Base-by-base conservation (phyloP, 1,140 invertebrate species). In the Cyclina sinensis region DNA sequence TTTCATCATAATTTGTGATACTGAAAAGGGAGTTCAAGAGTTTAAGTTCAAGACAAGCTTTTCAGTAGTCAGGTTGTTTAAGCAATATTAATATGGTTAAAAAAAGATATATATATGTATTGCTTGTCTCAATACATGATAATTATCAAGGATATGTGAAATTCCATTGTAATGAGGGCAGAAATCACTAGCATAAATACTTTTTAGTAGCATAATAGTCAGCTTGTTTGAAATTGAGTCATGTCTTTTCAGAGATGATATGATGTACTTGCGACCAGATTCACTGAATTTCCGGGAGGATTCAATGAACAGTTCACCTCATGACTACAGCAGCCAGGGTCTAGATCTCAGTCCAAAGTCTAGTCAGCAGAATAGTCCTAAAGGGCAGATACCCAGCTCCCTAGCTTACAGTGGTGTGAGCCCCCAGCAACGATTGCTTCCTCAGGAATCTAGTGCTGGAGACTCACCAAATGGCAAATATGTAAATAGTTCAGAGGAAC, bases 341-440 rank as follows among this genome's bases (percentile, higher is more conserved):
- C 85, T 87, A 68, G 85, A 87, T 73, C 76, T 87, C 54, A 87
- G 85, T 65, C 85, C 85, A 24, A 65, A 68, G 27, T 48, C 73
- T 51, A 68, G 73, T 51, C 57, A 37, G 21, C 65, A 76, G 4
- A 37, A 30, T 14, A 86, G 85, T 57, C 85, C 74, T 21, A 65
- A 48, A 11, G 62, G 46, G 21, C 43, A 27, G n/a, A 46, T 65
- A 30, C 43, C n/a, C 0, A 83, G 59, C 30, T 39, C 80, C 32
- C 18, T 65, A 24, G 59, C 30, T 1, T 62, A 48, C 9, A 39
- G 35, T 30, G 4, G 48, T 0, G 24, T 37, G 30, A 87, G 85
- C 32, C 51, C 35, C 30, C 74, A 87, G 37, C 27, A 39, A 21
- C 18, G 48, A 32, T 16, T 39, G 21, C 21, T 11, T 24, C 62